These are phyloP conservation scores for Drosophila lacertosa DNA, from an alignment of 1,140 invertebrate species.

Conservation along the genomic window DNA sequence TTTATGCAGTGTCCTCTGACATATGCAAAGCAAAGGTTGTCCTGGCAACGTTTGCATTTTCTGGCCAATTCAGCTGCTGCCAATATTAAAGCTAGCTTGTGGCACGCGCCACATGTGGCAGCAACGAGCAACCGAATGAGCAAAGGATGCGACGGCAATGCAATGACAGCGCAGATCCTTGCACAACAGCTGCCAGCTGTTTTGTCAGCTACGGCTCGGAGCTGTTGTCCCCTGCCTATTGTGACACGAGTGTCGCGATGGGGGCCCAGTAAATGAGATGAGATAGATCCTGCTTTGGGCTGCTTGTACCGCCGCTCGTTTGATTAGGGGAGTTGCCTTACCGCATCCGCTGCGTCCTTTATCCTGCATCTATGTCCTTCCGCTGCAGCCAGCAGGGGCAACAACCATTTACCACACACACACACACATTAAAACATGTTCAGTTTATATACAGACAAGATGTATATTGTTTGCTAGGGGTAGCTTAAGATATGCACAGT, in stretches of 20 bases:
- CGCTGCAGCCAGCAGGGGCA: slow-evolving; percentile 26
- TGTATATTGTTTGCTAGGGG: slow-evolving; percentile 21
- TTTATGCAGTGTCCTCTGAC: slow-evolving; percentile 16
- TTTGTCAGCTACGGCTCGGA: slow-evolving; percentile 57
- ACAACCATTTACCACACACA: slow-evolving; percentile 26
- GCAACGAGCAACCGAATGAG: neutral
- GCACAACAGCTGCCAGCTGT: slow-evolving; percentile 65
- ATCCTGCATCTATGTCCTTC: slow-evolving; percentile 48
- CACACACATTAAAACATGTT: no score
- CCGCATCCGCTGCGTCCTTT: slow-evolving; percentile 58
- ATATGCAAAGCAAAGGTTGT: slow-evolving; percentile 34
- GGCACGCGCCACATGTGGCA: slow-evolving; percentile 59
- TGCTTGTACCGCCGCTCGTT: slow-evolving; percentile 11
- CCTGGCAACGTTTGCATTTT: slow-evolving; percentile 27
- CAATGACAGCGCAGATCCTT: slow-evolving; percentile 56
- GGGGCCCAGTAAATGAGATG: slow-evolving; percentile 22
- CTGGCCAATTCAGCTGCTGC: slow-evolving; percentile 7
- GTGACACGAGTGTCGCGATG: slow-evolving; percentile 20
- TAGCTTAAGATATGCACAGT: slow-evolving; percentile 38
- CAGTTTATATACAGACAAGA: no score
- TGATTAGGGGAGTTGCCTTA: slow-evolving; percentile 76
- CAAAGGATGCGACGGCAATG: slow-evolving; percentile 28
- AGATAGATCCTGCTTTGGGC: slow-evolving; percentile 57
- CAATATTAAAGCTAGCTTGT: slow-evolving; percentile 28
- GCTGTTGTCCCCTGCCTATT: slow-evolving; percentile 42